Percentiles rank a stretch among this genome's conserved stretches.
Evolutionary conservation across 2,113 vertebrate genomes (phyloP).

Genomic region (Esox niger): DNA sequence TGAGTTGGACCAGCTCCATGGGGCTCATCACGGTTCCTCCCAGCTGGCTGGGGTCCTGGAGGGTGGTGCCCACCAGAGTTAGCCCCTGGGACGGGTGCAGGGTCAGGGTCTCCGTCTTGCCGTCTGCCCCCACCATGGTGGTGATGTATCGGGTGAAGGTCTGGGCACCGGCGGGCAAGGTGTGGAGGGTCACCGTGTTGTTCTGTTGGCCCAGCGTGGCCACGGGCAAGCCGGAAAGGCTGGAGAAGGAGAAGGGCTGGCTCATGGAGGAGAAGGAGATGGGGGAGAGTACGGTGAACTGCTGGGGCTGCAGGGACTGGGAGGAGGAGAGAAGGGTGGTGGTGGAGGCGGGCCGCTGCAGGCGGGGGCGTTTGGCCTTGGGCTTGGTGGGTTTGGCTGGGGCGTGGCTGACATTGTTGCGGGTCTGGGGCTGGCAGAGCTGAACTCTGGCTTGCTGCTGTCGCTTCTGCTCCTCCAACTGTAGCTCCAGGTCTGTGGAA

Average conservation of each 20-base stretch:
- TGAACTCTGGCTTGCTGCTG: conserved; percentile 78
- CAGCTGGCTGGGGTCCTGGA: conserved; percentile 83
- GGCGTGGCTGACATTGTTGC: conserved; percentile 76
- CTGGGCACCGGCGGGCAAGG: conserved; percentile 83
- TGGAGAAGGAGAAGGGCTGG: conserved; percentile 80
- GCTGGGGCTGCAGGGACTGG: conserved; percentile 67
- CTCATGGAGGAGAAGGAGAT: conserved; percentile 76
- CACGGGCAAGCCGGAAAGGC: conserved; percentile 72
- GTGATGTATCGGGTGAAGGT: conserved; percentile 82
- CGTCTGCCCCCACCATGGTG: conserved; percentile 70
- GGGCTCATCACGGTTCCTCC: conserved; percentile 81
- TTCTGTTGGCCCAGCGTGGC: conserved; percentile 77
- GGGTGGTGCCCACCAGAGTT: conserved; percentile 81
- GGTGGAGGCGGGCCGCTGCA: conserved; percentile 89
- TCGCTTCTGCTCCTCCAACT: conserved; percentile 91
- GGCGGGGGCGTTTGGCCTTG: conserved; percentile 84
- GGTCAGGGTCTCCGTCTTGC: conserved; percentile 83
- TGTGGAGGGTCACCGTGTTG: conserved; percentile 65
- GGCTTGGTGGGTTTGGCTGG: conserved; percentile 78
- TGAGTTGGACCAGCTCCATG: conserved; percentile 86
- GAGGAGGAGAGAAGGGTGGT: conserved; percentile 82
- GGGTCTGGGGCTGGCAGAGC: conserved; percentile 78
- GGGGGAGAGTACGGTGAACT: conserved; percentile 73
- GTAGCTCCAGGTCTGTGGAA: conserved; percentile 82
- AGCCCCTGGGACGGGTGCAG: conserved; percentile 87